Evolutionary conservation across 2,888 invertebrate species (phyloP), one percentile per base, ranked within the genome.

Genomic region (Phymatocera aterrima): DNA sequence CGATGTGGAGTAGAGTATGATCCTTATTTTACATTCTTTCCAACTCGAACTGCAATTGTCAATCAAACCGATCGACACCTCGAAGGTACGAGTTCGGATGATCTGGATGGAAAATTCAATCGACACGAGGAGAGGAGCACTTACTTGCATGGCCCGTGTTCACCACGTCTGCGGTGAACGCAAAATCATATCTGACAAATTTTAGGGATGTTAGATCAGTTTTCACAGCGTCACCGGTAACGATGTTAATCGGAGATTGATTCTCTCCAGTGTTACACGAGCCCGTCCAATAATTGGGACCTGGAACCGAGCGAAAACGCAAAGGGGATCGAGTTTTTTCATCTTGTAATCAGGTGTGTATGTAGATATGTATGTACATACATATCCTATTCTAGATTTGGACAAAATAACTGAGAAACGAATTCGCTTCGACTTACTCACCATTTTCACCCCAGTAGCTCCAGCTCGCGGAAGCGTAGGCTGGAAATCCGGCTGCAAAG

Each of bases 191-290:
- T 77, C 93, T 92, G 0, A 88, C 90, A 80, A 95, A 93, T 79
- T 91, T 90, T n/a, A 95, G 90, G 0, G 86, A 91, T 82, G 85
- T 90, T 84, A 91, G 91, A 83, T 84, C 87, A 81, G 89, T 93
- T 61, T 92, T 89, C 10, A 93, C 84, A 0, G 94, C 92, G 1
- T 92, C 90, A 6, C 92, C 91, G 6, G 92, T 91, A 82, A 92
- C 91, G 74, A 97, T 93, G 90, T 96, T 93, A 83, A 97, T 95
- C 0, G 97, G 97, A 0, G 96, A 96, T 89, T 97, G 97, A 51
- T 91, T 90, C 48, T 87, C 87, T 0, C 96, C 96, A 0, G 85
- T 89, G 28, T 88, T 90, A 84, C 96, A 95, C n/a, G 92, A 85
- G 12, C 94, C 94, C 3, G 93, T 93, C 96, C 95, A 96, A 77